Base-by-base conservation (phyloP, 1,140 invertebrate genomes). In the Campoletis sonorensis region DNA sequence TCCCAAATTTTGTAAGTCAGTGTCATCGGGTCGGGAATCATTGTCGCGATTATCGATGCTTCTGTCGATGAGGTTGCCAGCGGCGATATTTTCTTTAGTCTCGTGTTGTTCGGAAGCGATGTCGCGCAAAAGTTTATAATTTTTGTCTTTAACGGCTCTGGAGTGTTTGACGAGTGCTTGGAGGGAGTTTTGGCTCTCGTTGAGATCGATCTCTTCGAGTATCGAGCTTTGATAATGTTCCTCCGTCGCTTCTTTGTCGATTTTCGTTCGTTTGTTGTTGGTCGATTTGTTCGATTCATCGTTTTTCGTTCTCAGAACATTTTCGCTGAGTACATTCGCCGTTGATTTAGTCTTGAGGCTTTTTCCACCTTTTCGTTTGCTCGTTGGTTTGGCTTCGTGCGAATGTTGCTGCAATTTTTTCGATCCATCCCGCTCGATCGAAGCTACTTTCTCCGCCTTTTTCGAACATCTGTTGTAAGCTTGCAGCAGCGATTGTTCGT, bases 121-220 rank as follows among this genome's bases (percentile, higher is more conserved):
- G 30, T 91, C 87, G 18, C 83, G 85, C 13, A 89, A 58, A 70
- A 90, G 82, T 81, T 90, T 86, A 16, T 85, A 88, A 84, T 89
- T 91, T 67, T 88, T 90, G 37, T 92, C 90, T 30, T 91, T 92
- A 7, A 89, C 79, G 45, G 87, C 83, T 78, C 86, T 87, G 8
- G 90, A 90, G 73, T 91, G 90, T 61, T 87, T 88, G 70, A 91
- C 83, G 18, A 91, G 80, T 30, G 88, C 86, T 80, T 90, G 88
- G n/a, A 90, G 26, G 2, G 88, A 90, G 84, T 81, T 88, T 83
- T 90, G 88, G 79, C 87, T 89, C n/a, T 90, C 89, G 71, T 90
- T 88, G 1, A 89, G 84, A 79, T 89, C 88, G 16, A 89, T 64
- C 23, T 88, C 87, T 8, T 88, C 87, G 11, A 88, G 78, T 37